These are phyloP conservation scores for Bettongia penicillata DNA, from an alignment of 2,113 vertebrate genomes.

Conservation along the genomic window DNA sequence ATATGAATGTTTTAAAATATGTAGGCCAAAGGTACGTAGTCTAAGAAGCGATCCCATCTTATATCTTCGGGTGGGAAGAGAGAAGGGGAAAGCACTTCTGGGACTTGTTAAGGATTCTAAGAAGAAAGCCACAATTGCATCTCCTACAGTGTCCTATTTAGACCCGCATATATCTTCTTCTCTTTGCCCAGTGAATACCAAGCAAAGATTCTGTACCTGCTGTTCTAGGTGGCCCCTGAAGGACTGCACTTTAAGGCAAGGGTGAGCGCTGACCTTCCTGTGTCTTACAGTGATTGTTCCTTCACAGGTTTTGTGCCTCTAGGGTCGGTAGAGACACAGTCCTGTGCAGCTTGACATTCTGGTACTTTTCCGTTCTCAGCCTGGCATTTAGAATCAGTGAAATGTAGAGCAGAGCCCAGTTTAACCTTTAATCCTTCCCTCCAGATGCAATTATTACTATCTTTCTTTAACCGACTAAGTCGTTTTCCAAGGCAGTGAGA, in stretches of 20 bases:
- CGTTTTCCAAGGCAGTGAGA: slow-evolving; percentile 40
- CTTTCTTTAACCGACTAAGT: slow-evolving; percentile 30
- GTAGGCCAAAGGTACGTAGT: slow-evolving; percentile 59
- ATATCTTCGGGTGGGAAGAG: slow-evolving; percentile 7
- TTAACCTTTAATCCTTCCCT: slow-evolving; percentile 45
- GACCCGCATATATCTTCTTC: background rate
- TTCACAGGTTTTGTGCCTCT: slow-evolving; percentile 10
- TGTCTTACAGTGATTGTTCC: background rate
- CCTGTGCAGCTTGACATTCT: background rate
- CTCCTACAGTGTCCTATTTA: background rate
- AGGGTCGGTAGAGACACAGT: background rate
- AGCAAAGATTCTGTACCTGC: slow-evolving; percentile 34
- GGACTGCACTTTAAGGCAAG: slow-evolving; percentile 10
- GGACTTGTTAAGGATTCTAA: slow-evolving; percentile 37
- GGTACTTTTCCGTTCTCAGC: slow-evolving; percentile 47
- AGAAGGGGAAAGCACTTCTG: slow-evolving; percentile 25
- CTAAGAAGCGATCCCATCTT: slow-evolving; percentile 35
- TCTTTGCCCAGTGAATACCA: background rate
- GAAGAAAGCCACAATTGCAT: slow-evolving; percentile 25
- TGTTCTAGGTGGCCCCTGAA: slow-evolving; percentile 3
- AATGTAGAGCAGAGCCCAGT: slow-evolving; percentile 29
- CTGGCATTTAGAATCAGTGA: slow-evolving; percentile 32
- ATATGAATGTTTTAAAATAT: slow-evolving; percentile 13
- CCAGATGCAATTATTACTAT: slow-evolving; percentile 25
- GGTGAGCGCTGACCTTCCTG: background rate